Evolutionary conservation across 2,113 vertebrate genomes (phyloP).

Genomic region (Paralichthys olivaceus): DNA sequence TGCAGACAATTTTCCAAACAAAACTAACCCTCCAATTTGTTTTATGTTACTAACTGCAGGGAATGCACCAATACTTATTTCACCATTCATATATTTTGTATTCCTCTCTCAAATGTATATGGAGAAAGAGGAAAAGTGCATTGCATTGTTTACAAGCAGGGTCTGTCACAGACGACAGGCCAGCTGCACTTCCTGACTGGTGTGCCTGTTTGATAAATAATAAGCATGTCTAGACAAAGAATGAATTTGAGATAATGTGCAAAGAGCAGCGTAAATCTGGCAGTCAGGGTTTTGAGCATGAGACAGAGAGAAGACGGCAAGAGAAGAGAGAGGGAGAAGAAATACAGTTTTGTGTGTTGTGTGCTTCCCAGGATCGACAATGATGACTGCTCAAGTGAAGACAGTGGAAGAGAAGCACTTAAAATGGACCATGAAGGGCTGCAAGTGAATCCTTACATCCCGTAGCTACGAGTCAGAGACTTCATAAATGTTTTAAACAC

Average conservation of each 20-base stretch:
- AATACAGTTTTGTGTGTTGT: conserved; percentile 35
- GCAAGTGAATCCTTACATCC: neutral
- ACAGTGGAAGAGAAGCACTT: conserved; percentile 12
- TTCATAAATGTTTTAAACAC: conserved; percentile 20
- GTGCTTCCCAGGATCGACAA: conserved; percentile 26
- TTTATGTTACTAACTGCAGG: conserved; percentile 13
- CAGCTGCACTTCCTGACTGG: neutral
- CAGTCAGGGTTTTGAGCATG: conserved; percentile 26
- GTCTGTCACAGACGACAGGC: neutral
- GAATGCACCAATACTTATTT: conserved; percentile 7
- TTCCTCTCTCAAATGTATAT: neutral
- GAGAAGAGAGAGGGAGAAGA: neutral
- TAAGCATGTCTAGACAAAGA: conserved; percentile 17
- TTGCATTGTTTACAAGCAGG: neutral
- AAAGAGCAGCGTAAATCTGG: conserved; percentile 9
- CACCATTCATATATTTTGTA: neutral
- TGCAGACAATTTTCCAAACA: conserved; percentile 4
- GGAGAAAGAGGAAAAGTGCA: neutral
- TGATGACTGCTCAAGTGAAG: conserved; percentile 33
- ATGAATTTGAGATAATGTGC: neutral
- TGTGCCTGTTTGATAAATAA: conserved; percentile 14
- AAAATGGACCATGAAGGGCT: conserved; percentile 17
- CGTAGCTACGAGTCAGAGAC: conserved; percentile 22
- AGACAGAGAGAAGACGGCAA: conserved; percentile 6
- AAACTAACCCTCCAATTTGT: conserved; percentile 24